These are phyloP conservation scores for Rhodophaea formosa DNA, from an alignment of 2,888 invertebrate species.

Conservation along the genomic window DNA sequence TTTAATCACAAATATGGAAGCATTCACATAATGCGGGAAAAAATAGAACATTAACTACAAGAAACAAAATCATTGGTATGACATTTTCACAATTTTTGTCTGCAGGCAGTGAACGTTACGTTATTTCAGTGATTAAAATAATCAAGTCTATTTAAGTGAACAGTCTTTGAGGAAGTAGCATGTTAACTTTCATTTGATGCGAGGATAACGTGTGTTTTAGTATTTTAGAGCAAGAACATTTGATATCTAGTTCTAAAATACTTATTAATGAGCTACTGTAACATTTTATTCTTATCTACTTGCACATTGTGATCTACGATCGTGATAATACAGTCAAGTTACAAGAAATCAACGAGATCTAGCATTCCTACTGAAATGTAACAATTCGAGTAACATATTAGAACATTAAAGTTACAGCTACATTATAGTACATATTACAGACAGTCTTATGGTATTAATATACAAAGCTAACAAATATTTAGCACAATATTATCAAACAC, in stretches of 20 bases:
- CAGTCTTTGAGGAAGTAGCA: background rate
- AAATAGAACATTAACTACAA: background rate
- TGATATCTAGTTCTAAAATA: background rate
- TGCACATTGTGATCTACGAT: conserved; percentile 15
- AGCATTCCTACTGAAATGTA: conserved; percentile 63
- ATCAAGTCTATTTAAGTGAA: background rate
- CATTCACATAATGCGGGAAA: conserved; percentile 23
- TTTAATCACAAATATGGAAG: conserved; percentile 45
- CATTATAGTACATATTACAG: conserved; percentile 46
- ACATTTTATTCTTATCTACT: background rate
- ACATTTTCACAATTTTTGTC: background rate
- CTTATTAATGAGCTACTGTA: background rate
- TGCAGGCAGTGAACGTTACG: background rate
- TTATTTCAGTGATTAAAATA: background rate
- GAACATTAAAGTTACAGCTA: conserved; percentile 43
- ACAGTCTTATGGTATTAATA: conserved; percentile 67
- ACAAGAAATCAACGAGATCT: conserved; percentile 71
- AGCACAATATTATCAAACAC: conserved; percentile 36
- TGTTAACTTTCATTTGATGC: background rate
- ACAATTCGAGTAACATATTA: conserved; percentile 50
- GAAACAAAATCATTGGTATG: background rate
- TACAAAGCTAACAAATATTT: conserved; percentile 52
- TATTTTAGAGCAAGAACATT: background rate
- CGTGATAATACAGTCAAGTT: conserved; percentile 29
- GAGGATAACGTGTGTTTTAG: background rate